Evolutionary conservation across 2,113 vertebrate genomes (phyloP).

Genomic region (Syngnathus scovelli): DNA sequence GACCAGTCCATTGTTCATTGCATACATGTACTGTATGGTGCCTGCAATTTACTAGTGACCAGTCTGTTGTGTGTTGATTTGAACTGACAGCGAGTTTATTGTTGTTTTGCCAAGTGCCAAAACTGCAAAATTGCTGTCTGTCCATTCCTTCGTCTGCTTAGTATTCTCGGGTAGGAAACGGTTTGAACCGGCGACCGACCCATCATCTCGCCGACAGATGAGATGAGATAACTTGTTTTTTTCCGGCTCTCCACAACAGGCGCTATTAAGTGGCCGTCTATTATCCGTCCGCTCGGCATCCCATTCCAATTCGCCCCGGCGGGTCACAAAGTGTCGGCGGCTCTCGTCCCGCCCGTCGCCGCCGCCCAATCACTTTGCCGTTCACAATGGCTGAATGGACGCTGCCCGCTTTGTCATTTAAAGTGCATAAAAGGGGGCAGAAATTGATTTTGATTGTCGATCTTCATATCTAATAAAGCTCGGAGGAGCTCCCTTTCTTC

Average conservation of each 20-base stretch:
- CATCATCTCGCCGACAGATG: constrained; percentile 71
- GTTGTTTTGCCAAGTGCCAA: background rate
- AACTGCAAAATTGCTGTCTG: background rate
- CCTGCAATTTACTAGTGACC: background rate
- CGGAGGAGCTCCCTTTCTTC: constrained; percentile 99
- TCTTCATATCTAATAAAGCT: constrained; percentile 99
- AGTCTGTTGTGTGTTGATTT: background rate
- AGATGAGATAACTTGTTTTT: constrained; percentile 93
- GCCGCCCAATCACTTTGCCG: constrained; percentile 96
- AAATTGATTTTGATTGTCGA: constrained; percentile 99
- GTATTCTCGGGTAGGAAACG: constrained; percentile 87
- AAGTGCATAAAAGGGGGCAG: constrained; percentile 99
- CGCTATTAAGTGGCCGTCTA: constrained; percentile 97
- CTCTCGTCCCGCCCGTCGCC: constrained; percentile 85
- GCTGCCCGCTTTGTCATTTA: constrained; percentile 99
- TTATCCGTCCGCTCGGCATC: constrained; percentile 98
- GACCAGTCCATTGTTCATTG: too few relatives aligned
- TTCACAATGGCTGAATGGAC: constrained; percentile 98
- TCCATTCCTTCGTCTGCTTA: constrained; percentile 68
- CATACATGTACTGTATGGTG: background rate
- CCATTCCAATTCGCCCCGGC: constrained; percentile 96
- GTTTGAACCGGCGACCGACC: constrained; percentile 82
- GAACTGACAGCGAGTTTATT: background rate
- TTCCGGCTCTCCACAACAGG: constrained; percentile 68
- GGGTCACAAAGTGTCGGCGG: constrained; percentile 88